These are phyloP conservation scores for Catocala sponsa DNA, from an alignment of 2,888 invertebrate species.

Conservation along the genomic window DNA sequence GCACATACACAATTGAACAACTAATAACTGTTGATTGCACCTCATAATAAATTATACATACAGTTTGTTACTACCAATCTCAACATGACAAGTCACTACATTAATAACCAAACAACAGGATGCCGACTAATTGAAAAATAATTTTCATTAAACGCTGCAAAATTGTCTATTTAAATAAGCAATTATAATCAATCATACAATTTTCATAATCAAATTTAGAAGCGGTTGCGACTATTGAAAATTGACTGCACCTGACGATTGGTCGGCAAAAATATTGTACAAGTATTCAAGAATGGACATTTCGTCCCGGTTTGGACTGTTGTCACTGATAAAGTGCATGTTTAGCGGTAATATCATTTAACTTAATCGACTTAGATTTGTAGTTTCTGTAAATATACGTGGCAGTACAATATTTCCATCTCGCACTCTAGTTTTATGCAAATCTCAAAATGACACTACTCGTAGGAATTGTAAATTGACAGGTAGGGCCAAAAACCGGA, in stretches of 20 bases:
- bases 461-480: constrained; percentile 1
- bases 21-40: constrained; percentile 39
- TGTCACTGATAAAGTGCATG: constrained; percentile 22
- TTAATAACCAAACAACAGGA: constrained; percentile 48
- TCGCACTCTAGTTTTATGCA: constrained; percentile 5
- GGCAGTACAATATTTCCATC: not conserved
- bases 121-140: constrained; percentile 52
- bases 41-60: constrained; percentile 42
- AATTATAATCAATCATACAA: constrained; percentile 59
- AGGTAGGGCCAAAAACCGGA: not conserved
- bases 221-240: constrained; percentile 30
- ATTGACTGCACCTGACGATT: constrained; percentile 27
- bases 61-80: constrained; percentile 31
- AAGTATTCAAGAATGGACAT: constrained; percentile 22
- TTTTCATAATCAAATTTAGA: constrained; percentile 58
- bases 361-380: constrained; percentile 11
- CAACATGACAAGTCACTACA: constrained; percentile 46
- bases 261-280: constrained; percentile 51
- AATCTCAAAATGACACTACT: not conserved
- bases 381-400: constrained; percentile 8
- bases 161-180: constrained; percentile 54
- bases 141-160: constrained; percentile 54
- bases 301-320: constrained; percentile 17
- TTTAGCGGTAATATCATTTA: constrained; percentile 9
- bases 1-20: constrained; percentile 37